These are phyloP conservation scores for Crocodylus rhombifer DNA, from an alignment of 2,797 vertebrate genomes.

Conservation along the genomic window DNA sequence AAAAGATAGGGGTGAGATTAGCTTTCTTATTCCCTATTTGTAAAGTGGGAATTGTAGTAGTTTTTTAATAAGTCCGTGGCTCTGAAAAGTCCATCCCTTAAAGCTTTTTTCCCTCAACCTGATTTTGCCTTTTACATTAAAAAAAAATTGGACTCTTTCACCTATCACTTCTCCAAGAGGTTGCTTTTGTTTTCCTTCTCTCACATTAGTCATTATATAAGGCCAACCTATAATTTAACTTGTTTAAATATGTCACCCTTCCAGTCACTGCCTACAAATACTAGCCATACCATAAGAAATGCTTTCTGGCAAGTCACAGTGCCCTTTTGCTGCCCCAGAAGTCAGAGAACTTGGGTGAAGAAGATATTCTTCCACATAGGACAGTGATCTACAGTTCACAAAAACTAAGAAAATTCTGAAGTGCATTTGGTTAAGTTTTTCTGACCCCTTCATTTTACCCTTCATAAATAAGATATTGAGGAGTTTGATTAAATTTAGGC, in stretches of 20 bases:
- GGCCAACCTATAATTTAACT: slow-evolving; percentile 29
- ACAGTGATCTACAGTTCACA: slow-evolving; percentile 11
- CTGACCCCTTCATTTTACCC: not conserved
- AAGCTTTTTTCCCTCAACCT: not conserved
- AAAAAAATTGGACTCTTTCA: not conserved
- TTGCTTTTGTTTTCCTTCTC: slow-evolving; percentile 53
- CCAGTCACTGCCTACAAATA: not conserved
- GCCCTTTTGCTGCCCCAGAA: slow-evolving; percentile 54
- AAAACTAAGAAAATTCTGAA: not conserved
- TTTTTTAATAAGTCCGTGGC: not conserved
- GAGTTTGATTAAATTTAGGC: not conserved
- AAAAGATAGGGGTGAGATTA: not conserved
- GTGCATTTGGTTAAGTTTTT: not conserved
- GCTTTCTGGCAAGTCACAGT: slow-evolving; percentile 55
- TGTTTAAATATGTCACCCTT: slow-evolving; percentile 63
- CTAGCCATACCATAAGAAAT: slow-evolving; percentile 48
- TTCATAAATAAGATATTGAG: slow-evolving; percentile 3
- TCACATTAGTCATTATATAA: slow-evolving; percentile 71
- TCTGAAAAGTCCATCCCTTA: not conserved
- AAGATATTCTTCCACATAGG: slow-evolving; percentile 22
- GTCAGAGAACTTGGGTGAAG: slow-evolving; percentile 5
- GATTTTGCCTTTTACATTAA: slow-evolving; percentile 8
- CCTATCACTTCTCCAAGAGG: slow-evolving; percentile 13
- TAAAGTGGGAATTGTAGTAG: not conserved
- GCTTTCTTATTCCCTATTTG: not conserved